Evolutionary conservation across 2,113 vertebrate genomes (phyloP).

Genomic region (Psilopogon haemacephalus): DNA sequence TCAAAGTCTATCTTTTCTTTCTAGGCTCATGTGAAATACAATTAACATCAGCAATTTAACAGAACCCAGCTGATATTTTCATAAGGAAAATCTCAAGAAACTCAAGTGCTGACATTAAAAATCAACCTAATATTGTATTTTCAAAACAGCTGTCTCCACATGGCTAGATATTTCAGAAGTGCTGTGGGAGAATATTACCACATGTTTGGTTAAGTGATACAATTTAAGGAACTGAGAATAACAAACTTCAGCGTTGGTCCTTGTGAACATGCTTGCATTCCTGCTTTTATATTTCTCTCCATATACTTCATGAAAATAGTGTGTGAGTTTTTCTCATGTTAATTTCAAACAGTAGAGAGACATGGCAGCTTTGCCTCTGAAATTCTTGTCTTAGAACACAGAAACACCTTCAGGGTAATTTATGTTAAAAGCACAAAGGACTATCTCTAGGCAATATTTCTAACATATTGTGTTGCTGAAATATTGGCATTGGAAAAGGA

Average conservation of each 20-base stretch:
- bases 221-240: neutral
- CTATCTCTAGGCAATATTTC: neutral
- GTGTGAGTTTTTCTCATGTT: neutral
- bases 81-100: neutral
- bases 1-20: neutral
- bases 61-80: neutral
- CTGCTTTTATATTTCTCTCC: neutral
- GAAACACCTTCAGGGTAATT: neutral
- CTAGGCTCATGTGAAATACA: neutral
- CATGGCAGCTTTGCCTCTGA: neutral
- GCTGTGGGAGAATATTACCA: neutral
- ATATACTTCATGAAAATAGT: neutral
- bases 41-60: rapidly evolving
- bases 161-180: neutral
- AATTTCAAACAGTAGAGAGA: neutral
- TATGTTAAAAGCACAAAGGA: neutral
- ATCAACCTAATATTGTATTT: neutral
- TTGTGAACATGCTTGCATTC: neutral
- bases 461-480: neutral
- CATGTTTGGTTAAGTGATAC: rapidly evolving
- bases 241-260: neutral
- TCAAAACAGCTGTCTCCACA: neutral
- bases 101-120: neutral
- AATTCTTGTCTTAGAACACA: neutral
- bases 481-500: neutral